Conservation (phyloP, 2,113 vertebrate genomes). For the Otus sunia region DNA sequence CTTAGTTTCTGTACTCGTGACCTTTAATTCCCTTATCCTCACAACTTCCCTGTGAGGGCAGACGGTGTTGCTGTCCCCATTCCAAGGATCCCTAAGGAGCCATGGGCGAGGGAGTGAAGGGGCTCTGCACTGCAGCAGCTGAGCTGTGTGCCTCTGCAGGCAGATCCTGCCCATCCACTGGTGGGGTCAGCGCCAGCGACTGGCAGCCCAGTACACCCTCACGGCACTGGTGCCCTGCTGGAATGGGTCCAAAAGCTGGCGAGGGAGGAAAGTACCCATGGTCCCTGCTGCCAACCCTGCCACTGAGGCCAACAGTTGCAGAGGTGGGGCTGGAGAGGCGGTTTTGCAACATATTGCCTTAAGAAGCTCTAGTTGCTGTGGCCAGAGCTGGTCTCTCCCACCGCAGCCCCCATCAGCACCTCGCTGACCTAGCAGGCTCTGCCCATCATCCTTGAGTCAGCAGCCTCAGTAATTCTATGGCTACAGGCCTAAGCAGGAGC, state of each 20-base stretch:
- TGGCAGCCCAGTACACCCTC: neutral
- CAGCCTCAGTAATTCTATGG: neutral
- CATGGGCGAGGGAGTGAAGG: rapidly evolving
- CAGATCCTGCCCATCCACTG: neutral
- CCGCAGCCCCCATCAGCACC: neutral
- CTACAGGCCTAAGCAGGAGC: neutral
- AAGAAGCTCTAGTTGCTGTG: neutral
- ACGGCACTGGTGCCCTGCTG: neutral
- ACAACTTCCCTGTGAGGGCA: neutral
- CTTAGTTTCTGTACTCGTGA: neutral
- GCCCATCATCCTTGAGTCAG: too few species aligned
- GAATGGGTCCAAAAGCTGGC: neutral
- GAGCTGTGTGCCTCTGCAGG: neutral
- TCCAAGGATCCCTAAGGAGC: neutral
- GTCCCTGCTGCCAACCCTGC: neutral
- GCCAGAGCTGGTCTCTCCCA: neutral
- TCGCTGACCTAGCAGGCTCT: neutral
- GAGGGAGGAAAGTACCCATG: too few species aligned
- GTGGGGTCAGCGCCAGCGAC: neutral
- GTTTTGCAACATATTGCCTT: neutral
- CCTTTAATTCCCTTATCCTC: neutral
- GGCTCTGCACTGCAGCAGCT: neutral
- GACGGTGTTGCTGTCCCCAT: neutral
- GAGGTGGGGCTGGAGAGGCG: neutral
- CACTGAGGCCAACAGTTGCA: neutral